phyloP scores from a whole-genome alignment of 2,113 vertebrate species.

The Butorides virescens region DNA sequence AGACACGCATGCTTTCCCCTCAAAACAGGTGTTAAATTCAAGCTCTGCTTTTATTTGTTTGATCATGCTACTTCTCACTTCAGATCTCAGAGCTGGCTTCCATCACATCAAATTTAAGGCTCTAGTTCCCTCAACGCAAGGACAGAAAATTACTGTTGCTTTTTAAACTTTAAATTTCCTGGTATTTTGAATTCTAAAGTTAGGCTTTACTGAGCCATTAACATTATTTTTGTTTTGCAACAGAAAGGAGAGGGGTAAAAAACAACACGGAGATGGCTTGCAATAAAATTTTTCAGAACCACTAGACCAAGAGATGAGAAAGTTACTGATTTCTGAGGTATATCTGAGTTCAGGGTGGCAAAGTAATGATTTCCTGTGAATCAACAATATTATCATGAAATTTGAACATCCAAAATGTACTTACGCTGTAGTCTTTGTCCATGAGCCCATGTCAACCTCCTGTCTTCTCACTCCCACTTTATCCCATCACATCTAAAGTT shows the following conservation, averaged over 20 bases:
- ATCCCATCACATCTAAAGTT: background rate
- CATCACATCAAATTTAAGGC: background rate
- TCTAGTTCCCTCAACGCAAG: background rate
- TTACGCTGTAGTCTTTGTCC: background rate
- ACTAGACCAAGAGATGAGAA: background rate
- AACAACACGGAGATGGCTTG: background rate
- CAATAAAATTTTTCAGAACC: background rate
- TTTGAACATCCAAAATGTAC: background rate
- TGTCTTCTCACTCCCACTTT: background rate
- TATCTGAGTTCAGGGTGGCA: background rate
- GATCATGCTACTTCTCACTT: background rate
- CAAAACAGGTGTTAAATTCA: background rate
- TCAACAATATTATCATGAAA: background rate
- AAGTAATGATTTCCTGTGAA: background rate
- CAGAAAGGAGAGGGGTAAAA: background rate
- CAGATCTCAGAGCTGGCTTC: background rate
- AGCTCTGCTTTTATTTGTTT: background rate
- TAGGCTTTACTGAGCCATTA: background rate
- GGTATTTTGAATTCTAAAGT: background rate
- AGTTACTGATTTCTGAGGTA: background rate
- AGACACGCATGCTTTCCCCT: rapidly evolving
- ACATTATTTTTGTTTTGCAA: background rate
- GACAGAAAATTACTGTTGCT: background rate
- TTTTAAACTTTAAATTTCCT: background rate
- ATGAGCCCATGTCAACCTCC: background rate